Conservation (phyloP, 2,888 invertebrate genomes). For the Heliconius aoede region DNA sequence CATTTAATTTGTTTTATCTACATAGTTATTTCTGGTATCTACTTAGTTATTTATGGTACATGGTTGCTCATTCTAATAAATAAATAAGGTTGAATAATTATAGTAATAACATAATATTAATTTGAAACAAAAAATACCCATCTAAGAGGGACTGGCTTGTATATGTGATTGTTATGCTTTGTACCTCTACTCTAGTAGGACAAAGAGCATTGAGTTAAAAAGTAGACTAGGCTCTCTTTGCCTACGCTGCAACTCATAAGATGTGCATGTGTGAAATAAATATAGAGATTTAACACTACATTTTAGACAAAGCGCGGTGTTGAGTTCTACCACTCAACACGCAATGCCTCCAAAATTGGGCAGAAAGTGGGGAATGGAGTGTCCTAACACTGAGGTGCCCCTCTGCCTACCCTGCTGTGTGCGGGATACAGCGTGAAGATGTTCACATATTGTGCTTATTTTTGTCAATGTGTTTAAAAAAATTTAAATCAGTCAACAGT, state of each 20-base stretch:
- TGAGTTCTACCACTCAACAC: too few species aligned
- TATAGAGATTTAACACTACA: not conserved
- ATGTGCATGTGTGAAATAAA: not conserved
- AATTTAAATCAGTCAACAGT: constrained; percentile 92
- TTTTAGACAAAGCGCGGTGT: too few species aligned
- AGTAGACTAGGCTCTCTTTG: not conserved
- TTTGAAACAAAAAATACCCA: not conserved
- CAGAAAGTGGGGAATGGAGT: too few species aligned
- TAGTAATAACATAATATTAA: not conserved
- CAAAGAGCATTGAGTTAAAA: too few species aligned
- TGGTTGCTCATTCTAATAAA: not conserved
- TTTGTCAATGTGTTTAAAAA: not conserved
- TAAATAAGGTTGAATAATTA: not conserved
- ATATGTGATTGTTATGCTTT: not conserved
- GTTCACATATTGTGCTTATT: not conserved
- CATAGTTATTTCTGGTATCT: not conserved
- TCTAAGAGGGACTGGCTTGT: not conserved
- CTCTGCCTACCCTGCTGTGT: too few species aligned
- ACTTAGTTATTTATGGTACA: not conserved
- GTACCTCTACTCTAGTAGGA: too few species aligned
- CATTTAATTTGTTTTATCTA: not conserved
- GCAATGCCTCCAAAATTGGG: too few species aligned
- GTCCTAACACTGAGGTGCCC: too few species aligned
- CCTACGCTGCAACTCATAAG: not conserved
- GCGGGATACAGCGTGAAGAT: too few species aligned